Evolutionary conservation across 2,797 vertebrate species (phyloP), one percentile per base, ranked within the genome.

Genomic region (Pangasius macronema): DNA sequence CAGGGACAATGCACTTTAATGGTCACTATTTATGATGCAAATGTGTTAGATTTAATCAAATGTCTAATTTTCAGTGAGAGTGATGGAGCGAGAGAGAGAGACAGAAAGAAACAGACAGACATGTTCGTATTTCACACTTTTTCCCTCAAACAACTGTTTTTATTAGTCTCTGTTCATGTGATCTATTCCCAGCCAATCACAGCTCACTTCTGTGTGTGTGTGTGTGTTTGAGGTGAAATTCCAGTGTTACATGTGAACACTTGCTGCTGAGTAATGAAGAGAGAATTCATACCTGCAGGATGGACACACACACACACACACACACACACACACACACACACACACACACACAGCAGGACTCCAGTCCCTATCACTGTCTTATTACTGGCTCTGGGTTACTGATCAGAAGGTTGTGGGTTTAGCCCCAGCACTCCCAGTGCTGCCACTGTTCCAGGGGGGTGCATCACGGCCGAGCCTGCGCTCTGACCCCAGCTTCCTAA

Each of bases 221-320:
- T 55, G 49, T 68, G 76, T 73, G 75, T 85, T 16, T 39, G 30
- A 49, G 46, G 59, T 57, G 79, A 36, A 33, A 55, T 70, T 87
- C 85, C 63, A 84, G 59, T 39, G 33, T 70, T 86, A 77, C 82
- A 86, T 86, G 81, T 84, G 57, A 85, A 57, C 72, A 86, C 86
- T 83, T 36, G 84, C 33, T 77, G 84, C 75, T 77, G 75, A 81
- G 51, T 88, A 87, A 90, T 72, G 83, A n/a, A 51, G 42, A 59
- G 33, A 87, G 86, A 88, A 88, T 86, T 73, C 39, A 33, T 77
- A n/a, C 68, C 88, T 72, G 39, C 46, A n/a, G 27, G 88, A 59
- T 22, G 76, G 11, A 27, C 42, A 86, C 7, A 82, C 10, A 86
- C 72, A 75, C 86, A 55, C 73, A 67, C 85, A 63, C 72, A 70